Percentiles rank a stretch among this genome's conserved stretches.
Evolutionary conservation across 2,888 invertebrate species (phyloP).

Genomic region (Luperina testacea): DNA sequence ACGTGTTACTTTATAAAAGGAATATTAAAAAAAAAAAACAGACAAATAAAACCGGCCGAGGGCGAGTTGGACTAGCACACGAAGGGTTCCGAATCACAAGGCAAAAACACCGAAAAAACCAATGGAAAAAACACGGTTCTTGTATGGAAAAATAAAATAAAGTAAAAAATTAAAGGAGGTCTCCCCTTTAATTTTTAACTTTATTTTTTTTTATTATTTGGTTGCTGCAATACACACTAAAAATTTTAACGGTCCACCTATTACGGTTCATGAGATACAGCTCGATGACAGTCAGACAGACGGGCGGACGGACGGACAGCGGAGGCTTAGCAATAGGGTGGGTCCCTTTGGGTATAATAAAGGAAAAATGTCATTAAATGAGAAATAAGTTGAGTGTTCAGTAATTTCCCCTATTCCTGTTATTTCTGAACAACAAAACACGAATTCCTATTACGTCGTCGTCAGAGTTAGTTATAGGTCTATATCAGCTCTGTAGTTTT

Average conservation of each 20-base stretch:
- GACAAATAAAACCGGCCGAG: neutral
- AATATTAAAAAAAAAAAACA: neutral
- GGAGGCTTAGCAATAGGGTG: neutral
- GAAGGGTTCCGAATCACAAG: neutral
- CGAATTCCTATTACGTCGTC: constrained; percentile 12
- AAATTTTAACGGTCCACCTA: neutral
- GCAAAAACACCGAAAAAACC: neutral
- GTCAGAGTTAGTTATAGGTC: constrained; percentile 28
- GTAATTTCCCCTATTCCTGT: constrained; percentile 9
- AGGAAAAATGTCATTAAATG: constrained; percentile 7
- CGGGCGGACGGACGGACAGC: neutral
- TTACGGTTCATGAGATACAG: neutral
- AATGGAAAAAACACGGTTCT: neutral
- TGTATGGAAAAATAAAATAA: no score
- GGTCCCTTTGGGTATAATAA: neutral
- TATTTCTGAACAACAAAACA: constrained; percentile 26
- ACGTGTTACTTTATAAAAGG: constrained; percentile 13
- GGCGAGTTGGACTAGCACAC: neutral
- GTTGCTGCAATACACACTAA: neutral
- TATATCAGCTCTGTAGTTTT: constrained; percentile 11
- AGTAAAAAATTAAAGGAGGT: no score
- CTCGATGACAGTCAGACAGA: neutral
- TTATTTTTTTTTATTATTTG: neutral
- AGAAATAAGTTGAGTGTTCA: neutral
- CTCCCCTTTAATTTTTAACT: neutral